These are phyloP conservation scores for Ammodytes dubius DNA, from an alignment of 2,113 vertebrate genomes.

Conservation along the genomic window DNA sequence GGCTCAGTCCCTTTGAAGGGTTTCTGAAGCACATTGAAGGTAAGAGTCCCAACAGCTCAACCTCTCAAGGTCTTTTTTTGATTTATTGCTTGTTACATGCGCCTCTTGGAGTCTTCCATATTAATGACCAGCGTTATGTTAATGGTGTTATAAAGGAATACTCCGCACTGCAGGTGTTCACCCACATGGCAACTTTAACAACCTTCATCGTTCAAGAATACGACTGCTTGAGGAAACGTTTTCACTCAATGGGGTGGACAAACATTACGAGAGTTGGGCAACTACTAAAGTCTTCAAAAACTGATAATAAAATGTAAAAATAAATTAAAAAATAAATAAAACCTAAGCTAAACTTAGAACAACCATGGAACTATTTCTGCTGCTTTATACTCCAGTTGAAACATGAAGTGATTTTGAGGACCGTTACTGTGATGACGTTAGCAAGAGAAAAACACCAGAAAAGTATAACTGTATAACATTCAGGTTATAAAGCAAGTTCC, in stretches of 20 bases:
- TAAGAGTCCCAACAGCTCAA: constrained; percentile 14
- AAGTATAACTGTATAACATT: too few species aligned
- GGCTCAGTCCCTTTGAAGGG: constrained; percentile 12
- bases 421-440: too few species aligned
- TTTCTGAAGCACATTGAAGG: constrained; percentile 32
- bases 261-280: not conserved
- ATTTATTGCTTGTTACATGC: constrained; percentile 29
- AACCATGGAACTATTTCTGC: too few species aligned
- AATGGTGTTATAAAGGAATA: constrained; percentile 37
- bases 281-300: too few species aligned
- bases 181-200: constrained; percentile 12
- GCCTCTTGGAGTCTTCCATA: constrained; percentile 47
- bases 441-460: too few species aligned
- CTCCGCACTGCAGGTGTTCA: constrained; percentile 45
- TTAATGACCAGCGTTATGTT: constrained; percentile 57
- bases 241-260: not conserved
- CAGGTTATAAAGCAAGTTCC: too few species aligned
- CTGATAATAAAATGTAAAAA: too few species aligned
- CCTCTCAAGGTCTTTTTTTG: constrained; percentile 52
- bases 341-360: too few species aligned
- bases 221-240: not conserved
- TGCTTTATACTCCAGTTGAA: too few species aligned
- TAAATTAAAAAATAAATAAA: too few species aligned
- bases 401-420: too few species aligned
- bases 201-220: constrained; percentile 22